Evolutionary conservation across 2,888 invertebrate genomes (phyloP).

Genomic region (Hydrotaea cyrtoneurina): DNA sequence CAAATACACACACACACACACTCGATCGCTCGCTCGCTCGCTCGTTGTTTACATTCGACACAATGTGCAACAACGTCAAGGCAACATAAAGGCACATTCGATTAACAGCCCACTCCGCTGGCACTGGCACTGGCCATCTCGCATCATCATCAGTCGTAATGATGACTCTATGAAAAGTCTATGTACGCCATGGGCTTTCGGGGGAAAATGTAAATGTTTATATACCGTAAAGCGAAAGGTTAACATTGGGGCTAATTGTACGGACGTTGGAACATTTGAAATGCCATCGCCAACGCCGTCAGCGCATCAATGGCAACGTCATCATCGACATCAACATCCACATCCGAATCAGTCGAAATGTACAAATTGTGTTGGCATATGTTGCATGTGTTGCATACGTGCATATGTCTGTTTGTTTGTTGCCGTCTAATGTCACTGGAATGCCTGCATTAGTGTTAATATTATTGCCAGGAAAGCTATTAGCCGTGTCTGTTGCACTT

Average conservation of each 20-base stretch:
- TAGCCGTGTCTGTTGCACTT: constrained; percentile 52
- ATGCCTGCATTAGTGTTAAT: constrained; percentile 27
- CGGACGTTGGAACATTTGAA: constrained; percentile 1
- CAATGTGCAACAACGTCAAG: background rate
- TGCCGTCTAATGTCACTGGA: constrained; percentile 17
- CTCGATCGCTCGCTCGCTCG: too few relatives aligned
- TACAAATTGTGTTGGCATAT: constrained; percentile 6
- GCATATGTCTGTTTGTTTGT: background rate
- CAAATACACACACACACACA: constrained; percentile 13
- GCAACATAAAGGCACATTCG: background rate
- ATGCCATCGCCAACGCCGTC: background rate
- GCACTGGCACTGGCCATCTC: background rate
- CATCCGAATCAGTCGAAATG: constrained; percentile 1
- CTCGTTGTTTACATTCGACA: constrained; percentile 1
- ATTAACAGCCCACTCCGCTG: background rate
- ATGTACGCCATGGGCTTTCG: background rate
- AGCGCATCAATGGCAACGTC: background rate
- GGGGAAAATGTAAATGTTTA: constrained; percentile 12
- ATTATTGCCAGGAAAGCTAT: constrained; percentile 31
- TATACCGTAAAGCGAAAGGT: constrained; percentile 27
- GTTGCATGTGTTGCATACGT: background rate
- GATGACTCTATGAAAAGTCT: constrained; percentile 28
- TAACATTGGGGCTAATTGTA: constrained; percentile 27
- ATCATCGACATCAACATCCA: too few relatives aligned
- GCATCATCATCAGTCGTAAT: constrained; percentile 4